Percentiles rank a stretch among this genome's conserved stretches.
phyloP scores from a whole-genome alignment of 2,888 invertebrate genomes.

The Drosophila helvetica region DNA sequence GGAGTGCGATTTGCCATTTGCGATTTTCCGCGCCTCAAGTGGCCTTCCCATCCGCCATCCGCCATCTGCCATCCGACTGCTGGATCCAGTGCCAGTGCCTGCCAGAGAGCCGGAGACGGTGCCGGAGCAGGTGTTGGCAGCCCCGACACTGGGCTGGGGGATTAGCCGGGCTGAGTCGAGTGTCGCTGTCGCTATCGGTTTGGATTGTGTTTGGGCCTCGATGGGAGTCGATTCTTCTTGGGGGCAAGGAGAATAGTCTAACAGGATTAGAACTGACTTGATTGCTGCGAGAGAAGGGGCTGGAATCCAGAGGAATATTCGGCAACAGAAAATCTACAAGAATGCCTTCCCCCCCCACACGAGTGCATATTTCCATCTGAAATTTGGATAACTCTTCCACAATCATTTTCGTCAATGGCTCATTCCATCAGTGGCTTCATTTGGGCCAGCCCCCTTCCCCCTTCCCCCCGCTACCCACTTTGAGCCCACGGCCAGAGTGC shows the following conservation, averaged over 20 bases:
- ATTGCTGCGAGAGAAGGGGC: too few relatives aligned
- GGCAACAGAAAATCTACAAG: too few relatives aligned
- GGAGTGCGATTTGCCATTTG: conserved; percentile 55
- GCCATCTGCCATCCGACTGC: neutral
- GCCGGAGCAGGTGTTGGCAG: conserved; percentile 66
- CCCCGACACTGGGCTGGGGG: conserved; percentile 39
- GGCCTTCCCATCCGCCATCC: conserved; percentile 6
- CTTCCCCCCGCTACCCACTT: neutral
- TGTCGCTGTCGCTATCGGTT: neutral
- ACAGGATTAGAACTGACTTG: too few relatives aligned
- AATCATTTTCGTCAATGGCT: neutral
- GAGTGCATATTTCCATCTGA: neutral
- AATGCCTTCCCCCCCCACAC: too few relatives aligned
- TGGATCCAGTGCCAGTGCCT: conserved; percentile 21
- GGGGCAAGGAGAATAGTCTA: too few relatives aligned
- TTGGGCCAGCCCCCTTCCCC: too few relatives aligned
- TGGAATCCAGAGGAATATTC: too few relatives aligned
- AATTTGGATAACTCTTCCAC: conserved; percentile 15
- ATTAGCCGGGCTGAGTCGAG: conserved; percentile 47
- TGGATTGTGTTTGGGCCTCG: neutral
- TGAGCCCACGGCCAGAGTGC: conserved; percentile 50
- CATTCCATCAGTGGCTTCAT: conserved; percentile 6
- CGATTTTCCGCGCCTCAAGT: conserved; percentile 19
- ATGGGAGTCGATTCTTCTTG: too few relatives aligned
- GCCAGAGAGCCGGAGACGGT: too few relatives aligned